Base-by-base conservation (phyloP, 2,113 vertebrate species). In the Alosa alosa region DNA sequence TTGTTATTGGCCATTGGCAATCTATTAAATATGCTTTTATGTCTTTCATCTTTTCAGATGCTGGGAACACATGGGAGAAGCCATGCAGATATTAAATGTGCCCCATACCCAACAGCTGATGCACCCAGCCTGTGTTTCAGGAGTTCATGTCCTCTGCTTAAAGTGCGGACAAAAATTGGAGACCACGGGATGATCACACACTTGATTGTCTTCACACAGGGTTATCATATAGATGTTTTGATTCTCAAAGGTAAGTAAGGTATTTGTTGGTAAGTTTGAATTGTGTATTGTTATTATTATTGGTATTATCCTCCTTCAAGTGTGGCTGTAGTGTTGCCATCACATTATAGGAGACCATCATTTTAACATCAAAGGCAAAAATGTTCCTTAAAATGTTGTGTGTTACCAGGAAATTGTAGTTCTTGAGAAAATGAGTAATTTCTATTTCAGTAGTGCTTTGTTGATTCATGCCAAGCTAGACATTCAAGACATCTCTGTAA, bases 191-290 rank as follows among this genome's bases (percentile, higher is more conserved):
- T 22, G 60, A 15, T 78, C 72, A 39, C 55, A 60, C 13, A 8
- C 25, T n/a, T 72, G 64, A 25, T 31, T 72, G 25, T 11, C 25
- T 72, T 31, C 64, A 8, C 64, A 8, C 25, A 9, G 64, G n/a
- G n/a, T 31, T 9, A 36, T 36, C 31, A 39, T 78, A 15, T 39
- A 39, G 9, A 78, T 78, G 15, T 78, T 17, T 10, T 78, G 31
- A 11, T 78, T 39, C 39, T 36, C 39, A 10, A 36, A 78, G 72
- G 72, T 39, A 78, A 78, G 72, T 78, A 39, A 36, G 72, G 72
- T 39, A 78, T 78, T 78, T 78, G 36, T 39, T 31, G 72, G 72
- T 78, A 39, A 39, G 72, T 78, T 78, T 78, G 72, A 78, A 39
- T 78, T 78, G 31, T 17, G 39, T 39, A 39, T 78, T 39, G 13